Conservation (phyloP, 2,113 vertebrate species). For the Heterotilapia buettikoferi region DNA sequence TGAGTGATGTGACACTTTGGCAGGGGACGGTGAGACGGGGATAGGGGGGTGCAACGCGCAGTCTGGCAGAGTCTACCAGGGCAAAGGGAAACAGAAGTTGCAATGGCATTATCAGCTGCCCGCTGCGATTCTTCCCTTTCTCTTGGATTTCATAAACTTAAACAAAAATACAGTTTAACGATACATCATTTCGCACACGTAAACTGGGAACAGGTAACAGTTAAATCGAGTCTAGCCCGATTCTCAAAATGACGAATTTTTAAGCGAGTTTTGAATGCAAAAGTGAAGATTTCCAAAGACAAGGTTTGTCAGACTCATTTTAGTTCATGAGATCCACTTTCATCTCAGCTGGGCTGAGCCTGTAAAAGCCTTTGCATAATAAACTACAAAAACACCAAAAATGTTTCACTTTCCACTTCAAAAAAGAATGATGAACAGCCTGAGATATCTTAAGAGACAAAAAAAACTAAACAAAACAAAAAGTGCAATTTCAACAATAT, state of each 20-base stretch:
- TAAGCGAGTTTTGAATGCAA: neutral
- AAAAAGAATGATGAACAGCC: neutral
- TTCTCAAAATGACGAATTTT: neutral
- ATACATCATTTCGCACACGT: neutral
- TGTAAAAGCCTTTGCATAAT: neutral
- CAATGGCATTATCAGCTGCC: conserved; percentile 28
- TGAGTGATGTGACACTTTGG: conserved; percentile 51
- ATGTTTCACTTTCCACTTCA: neutral
- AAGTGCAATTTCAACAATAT: neutral
- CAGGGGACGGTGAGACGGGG: neutral
- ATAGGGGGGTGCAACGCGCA: neutral
- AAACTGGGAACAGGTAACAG: neutral
- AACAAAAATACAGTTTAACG: neutral
- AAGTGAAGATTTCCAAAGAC: neutral
- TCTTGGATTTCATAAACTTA: neutral
- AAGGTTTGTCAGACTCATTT: neutral
- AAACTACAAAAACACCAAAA: neutral
- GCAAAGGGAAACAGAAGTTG: conserved; percentile 31
- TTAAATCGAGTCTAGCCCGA: neutral
- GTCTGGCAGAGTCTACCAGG: conserved; percentile 15
- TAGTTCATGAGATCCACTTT: neutral
- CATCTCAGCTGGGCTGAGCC: neutral
- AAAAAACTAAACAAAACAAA: neutral
- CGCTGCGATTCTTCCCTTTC: conserved; percentile 4
- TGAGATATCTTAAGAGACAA: neutral